Evolutionary conservation across 1,140 invertebrate genomes (phyloP), one percentile per base, ranked within the genome.

Genomic region (Cotesia vestalis): DNA sequence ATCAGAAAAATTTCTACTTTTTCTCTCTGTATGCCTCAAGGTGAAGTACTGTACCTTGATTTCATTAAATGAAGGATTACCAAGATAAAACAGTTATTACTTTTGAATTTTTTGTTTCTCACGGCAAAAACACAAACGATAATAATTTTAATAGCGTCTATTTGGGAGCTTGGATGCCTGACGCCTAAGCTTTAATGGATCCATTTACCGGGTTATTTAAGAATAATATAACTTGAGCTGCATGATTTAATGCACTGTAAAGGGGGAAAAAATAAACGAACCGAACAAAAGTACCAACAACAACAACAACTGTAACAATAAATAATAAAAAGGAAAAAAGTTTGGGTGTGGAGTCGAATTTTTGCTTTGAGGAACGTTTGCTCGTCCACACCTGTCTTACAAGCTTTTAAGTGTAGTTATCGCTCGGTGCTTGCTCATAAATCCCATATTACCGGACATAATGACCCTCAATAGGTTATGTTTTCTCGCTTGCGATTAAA

Each of bases 401-500:
- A 67, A 67, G 52, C 59, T 59, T 66, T 68, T 72, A 72, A 75
- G 70, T 69, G 67, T 61, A 75, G 60, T 60, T 75, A 75, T 75
- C 61, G 67, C 53, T 68, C 34, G 66, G 51, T 67, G 51, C 40
- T 61, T 59, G 46, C 66, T 61, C 74, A 75, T 75, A 75, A 75
- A 75, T 75, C 55, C 34, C 52, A 53, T 68, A 71, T 71, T 67
- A 69, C 61, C 53, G 40, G 72, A 73, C 72, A 69, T 73, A 73
- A 73, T 73, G 66, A 73, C 64, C 57, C 51, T 38, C 72, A 75
- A 75, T 69, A 66, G 64, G 73, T 57, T 55, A 72, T 69, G n/a
- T 66, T 27, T 46, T 46, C 40, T 46, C 40, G 40, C 40, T 46
- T 57, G 27, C 27, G 27, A 27, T 27, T 27, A 27, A 27, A 27